Evolutionary conservation across 1,140 invertebrate genomes (phyloP), one percentile per base, ranked within the genome.

Genomic region (Choristoneura fumiferana): DNA sequence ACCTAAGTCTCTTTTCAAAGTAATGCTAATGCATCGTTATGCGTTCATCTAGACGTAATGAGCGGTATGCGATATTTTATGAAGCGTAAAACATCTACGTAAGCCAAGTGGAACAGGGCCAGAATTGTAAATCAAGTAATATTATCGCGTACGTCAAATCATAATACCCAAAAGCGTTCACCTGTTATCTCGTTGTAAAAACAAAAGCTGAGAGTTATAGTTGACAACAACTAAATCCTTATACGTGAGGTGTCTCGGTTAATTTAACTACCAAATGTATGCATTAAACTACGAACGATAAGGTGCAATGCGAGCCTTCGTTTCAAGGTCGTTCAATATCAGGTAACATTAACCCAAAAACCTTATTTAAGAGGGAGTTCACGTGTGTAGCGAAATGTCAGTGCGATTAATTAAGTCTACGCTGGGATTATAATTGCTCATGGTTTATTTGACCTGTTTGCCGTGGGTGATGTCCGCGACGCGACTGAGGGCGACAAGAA

Each of bases 91-190:
- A 8, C 37, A 45, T 3, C 17, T 33, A 0, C 40, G 49, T 37
- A 4, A 49, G 56, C 61, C 61, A 63, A 63, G 56, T 63, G 61
- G 61, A 58, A 55, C 38, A 38, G 22, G 12, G 56, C 61, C 61
- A 58, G 52, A 14, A 29, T 4, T 36, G 34, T 35, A 15, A 54
- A 49, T 49, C 17, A 49, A 8, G 18, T 49, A n/a, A n/a, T 29
- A 14, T 49, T 49, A 49, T 49, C 43, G 43, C 4, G 22, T 22
- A 49, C 18, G 43, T 49, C 43, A 49, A 29, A 49, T 22, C 12
- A 5, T 49, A 29, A 29, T 29, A 29, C 6, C 22, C 22, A 29
- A 29, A 29, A 29, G 6, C 22, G 22, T 29, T 29, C 22, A 29
- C 6, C 22, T 6, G 22, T 6, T 29, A 29, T 29, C 22, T 2